Evolutionary conservation across 2,888 invertebrate species (phyloP), one percentile per base, ranked within the genome.

Genomic region (Oscheius myriophilus): DNA sequence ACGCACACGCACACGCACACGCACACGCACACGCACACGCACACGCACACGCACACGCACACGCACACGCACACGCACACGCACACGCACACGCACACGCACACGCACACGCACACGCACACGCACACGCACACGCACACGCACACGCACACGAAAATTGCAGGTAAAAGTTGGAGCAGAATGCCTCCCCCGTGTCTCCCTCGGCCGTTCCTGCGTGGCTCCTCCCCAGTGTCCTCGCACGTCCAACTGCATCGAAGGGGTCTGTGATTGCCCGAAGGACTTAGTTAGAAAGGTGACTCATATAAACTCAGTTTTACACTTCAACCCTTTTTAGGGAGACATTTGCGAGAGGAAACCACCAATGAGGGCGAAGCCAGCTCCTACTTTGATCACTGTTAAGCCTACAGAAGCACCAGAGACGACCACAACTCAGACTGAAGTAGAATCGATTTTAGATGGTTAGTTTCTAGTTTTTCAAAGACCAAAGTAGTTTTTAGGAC

Each of bases 151-250:
- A n/a, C n/a, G n/a, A n/a, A n/a, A n/a, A 9, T 33, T 33, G 4
- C 61, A 61, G 52, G 66, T 79, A n/a, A 71, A 70, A 21, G 64
- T 81, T n/a, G 70, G 64, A n/a, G 72, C 70, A 21, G 77, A 76
- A 26, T 81, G 81, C 54, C 72, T 79, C 33, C 75, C 75, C 18
- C 26, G 76, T 16, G 79, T 78, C 2, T 67, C 74, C 1, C 67
- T 79, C 12, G 80, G 79, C 16, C 64, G 76, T 64, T 51, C 72
- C 41, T 80, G 80, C 59, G 75, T 75, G n/a, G 65, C 70, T 43
- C 57, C 71, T 7, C 66, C 69, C 0, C 79, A 79, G 46, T 79
- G 79, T 53, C 73, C 70, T 41, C 71, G 77, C 33, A 63, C 69
- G 55, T 72, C 73, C 6, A 53, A 67, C 41, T 79, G 79, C 42